Percentiles rank a stretch among this genome's conserved stretches.
phyloP scores from a whole-genome alignment of 2,797 vertebrate species.

The Sarcophilus harrisii region DNA sequence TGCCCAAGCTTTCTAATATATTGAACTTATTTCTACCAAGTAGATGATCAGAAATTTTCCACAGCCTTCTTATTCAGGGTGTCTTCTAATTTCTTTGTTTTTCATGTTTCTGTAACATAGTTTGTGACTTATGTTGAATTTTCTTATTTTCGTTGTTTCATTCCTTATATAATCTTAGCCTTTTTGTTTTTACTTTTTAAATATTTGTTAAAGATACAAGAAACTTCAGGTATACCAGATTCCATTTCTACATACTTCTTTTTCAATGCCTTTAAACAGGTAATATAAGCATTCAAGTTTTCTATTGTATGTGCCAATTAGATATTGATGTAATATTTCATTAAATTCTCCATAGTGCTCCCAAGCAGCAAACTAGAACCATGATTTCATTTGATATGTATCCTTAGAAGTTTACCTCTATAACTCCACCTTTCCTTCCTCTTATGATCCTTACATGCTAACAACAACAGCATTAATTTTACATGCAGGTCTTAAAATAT shows the following conservation, averaged over 20 bases:
- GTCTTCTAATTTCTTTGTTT: neutral
- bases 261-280: neutral
- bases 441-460: neutral
- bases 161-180: neutral
- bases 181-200: neutral
- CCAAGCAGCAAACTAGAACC: neutral
- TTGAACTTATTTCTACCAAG: neutral
- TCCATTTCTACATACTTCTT: neutral
- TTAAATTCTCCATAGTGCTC: neutral
- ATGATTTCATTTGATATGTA: neutral
- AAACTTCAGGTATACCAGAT: neutral
- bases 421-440: neutral
- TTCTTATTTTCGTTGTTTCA: neutral
- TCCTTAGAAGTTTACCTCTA: neutral
- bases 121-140: neutral
- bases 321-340: neutral
- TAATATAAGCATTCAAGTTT: neutral
- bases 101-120: neutral
- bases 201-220: neutral
- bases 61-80: neutral
- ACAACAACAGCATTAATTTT: neutral
- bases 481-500: no score
- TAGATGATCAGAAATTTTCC: neutral
- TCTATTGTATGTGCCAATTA: neutral
- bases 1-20: neutral